Percentiles rank a stretch among this genome's conserved stretches.
Evolutionary conservation across 2,113 vertebrate species (phyloP).

Genomic region (Reinhardtius hippoglossoides): DNA sequence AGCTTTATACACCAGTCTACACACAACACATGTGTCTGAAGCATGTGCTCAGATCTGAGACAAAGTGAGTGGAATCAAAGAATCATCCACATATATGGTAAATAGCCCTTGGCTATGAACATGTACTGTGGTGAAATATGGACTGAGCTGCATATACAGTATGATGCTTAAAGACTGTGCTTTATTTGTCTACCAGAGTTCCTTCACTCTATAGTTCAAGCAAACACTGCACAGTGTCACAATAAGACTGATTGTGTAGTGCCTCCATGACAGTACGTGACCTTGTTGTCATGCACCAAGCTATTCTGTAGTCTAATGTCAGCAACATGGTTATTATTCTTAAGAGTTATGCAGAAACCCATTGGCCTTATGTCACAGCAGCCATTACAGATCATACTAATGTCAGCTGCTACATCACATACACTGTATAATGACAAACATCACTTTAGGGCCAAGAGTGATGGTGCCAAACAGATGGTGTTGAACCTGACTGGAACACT

Average conservation of each 20-base stretch:
- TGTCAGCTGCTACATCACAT: constrained; percentile 4
- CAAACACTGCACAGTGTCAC: not conserved
- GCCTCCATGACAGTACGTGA: not conserved
- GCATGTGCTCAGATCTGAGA: not conserved
- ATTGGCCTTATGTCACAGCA: not conserved
- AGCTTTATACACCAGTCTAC: not conserved
- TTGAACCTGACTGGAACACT: not conserved
- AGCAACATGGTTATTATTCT: not conserved
- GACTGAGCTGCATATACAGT: not conserved
- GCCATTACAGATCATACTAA: not conserved
- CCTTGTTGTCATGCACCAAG: not conserved
- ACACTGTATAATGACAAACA: constrained; percentile 1
- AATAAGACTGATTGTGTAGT: not conserved
- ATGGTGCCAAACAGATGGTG: constrained; percentile 4
- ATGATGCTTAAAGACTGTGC: not conserved
- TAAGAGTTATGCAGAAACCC: not conserved
- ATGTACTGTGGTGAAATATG: not conserved
- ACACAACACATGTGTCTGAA: not conserved
- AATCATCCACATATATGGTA: not conserved
- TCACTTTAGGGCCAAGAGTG: not conserved
- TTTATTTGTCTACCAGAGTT: not conserved
- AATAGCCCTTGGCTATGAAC: not conserved
- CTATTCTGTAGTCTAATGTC: not conserved
- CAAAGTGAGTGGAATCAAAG: not conserved
- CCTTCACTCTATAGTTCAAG: not conserved